Conservation (phyloP, 2,888 invertebrate species). For the Cartodere bifasciata region DNA sequence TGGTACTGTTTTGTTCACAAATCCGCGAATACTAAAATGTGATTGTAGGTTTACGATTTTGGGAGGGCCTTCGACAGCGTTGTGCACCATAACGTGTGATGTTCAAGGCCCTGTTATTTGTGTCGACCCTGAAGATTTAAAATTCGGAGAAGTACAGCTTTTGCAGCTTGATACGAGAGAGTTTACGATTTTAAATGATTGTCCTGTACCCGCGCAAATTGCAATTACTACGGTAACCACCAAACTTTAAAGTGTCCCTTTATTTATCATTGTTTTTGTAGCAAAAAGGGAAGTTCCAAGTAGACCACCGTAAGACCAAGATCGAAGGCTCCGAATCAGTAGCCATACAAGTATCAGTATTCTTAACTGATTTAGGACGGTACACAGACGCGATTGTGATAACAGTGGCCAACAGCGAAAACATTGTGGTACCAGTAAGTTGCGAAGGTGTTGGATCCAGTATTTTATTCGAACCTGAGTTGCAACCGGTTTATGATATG, state of each 20-base stretch:
- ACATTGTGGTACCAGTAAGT: slow-evolving; percentile 35
- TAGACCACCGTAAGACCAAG: slow-evolving; percentile 21
- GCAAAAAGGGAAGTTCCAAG: slow-evolving; percentile 24
- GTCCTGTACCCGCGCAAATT: slow-evolving; percentile 47
- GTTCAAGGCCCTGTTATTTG: slow-evolving; percentile 58
- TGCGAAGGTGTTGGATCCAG: slow-evolving; percentile 54
- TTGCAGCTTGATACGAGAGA: slow-evolving; percentile 38
- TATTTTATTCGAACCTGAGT: slow-evolving; percentile 46
- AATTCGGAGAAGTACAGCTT: slow-evolving; percentile 51
- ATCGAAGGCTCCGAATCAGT: slow-evolving; percentile 26
- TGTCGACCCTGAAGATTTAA: slow-evolving; percentile 42
- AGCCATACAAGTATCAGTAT: slow-evolving; percentile 25
- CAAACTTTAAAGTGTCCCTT: neutral
- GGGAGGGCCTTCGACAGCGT: slow-evolving; percentile 15
- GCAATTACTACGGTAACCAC: slow-evolving; percentile 26
- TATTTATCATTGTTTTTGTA: slow-evolving; percentile 7
- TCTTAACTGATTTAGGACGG: slow-evolving; percentile 29
- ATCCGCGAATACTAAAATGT: too few species aligned
- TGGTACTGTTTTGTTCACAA: too few species aligned
- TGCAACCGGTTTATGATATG: slow-evolving; percentile 43
- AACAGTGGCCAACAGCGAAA: slow-evolving; percentile 30
- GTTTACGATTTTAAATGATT: slow-evolving; percentile 51
- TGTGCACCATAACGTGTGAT: slow-evolving; percentile 40
- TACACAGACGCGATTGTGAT: slow-evolving; percentile 21
- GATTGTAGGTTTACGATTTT: slow-evolving; percentile 19